These are phyloP conservation scores for Dasyornis broadbenti DNA, from an alignment of 2,113 vertebrate species.

Conservation along the genomic window DNA sequence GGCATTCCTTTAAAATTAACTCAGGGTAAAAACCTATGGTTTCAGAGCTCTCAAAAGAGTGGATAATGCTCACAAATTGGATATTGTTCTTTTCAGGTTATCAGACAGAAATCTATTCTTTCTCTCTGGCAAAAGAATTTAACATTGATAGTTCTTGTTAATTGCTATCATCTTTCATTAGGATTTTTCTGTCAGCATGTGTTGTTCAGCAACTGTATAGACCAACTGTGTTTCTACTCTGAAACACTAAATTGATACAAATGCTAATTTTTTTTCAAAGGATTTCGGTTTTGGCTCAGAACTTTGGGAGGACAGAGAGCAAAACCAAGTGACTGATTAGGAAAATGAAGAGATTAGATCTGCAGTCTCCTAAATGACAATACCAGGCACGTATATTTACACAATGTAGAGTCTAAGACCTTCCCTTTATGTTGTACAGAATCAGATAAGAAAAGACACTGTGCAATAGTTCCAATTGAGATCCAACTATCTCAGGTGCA, in stretches of 20 bases:
- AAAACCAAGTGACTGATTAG: background rate
- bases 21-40: background rate
- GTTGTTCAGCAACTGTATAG: background rate
- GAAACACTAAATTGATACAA: background rate
- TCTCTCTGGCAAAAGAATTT: background rate
- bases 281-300: background rate
- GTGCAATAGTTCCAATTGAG: background rate
- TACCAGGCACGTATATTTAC: background rate
- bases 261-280: background rate
- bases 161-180: conserved; percentile 30
- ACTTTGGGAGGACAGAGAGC: background rate
- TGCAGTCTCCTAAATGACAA: background rate
- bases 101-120: conserved; percentile 1
- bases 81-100: background rate
- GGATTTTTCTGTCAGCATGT: background rate
- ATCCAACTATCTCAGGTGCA: background rate
- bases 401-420: background rate
- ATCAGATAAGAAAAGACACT: background rate
- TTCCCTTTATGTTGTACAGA: background rate
- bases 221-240: background rate
- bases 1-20: conserved; percentile 7
- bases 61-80: background rate
- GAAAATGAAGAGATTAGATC: background rate
- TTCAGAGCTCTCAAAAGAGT: background rate
- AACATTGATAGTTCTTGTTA: background rate